Evolutionary conservation across 2,797 vertebrate genomes (phyloP), one percentile per base, ranked within the genome.

Genomic region (Mormyrops boulengeri): DNA sequence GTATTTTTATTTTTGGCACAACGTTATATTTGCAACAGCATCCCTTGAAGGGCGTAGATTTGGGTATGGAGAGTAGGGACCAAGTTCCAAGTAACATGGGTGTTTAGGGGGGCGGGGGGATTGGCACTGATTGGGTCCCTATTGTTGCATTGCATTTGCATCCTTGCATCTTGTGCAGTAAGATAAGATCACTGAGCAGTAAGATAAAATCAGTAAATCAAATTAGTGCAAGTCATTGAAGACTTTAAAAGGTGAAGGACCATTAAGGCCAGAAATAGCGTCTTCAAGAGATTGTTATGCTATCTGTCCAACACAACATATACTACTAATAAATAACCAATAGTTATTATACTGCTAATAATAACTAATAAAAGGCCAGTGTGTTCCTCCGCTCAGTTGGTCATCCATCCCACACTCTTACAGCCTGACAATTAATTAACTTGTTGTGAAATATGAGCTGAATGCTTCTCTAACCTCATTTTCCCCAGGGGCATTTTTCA

Each of bases 401-500:
- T 82, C 41, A 82, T 47, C 77, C 41, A 47, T 3, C 17, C 77
- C 41, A 82, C 41, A 44, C 17, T 19, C 77, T 47, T 82, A 82
- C 41, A 47, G 41, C 41, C 41, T 47, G 41, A 47, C 41, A 82
- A 47, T 82, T 47, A n/a, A n/a, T 47, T 47, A 47, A 82, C 17
- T 47, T 7, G 1, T 47, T 47, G 41, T 89, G 30, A 26, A 53
- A 26, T 22, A 19, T 11, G 38, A 38, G 85, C 6, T 69, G 41
- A 85, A 85, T 41, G 73, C 38, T 85, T 8, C 47, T 52, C 49
- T 85, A 50, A 69, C 85, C 19, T 0, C 77, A 90, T 62, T 90
- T 93, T 92, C 53, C 34, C 6, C 84, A 96, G 96, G 96, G 2
- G 96, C 96, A 26, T 97, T 97, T 92, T 96, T 97, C 84, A 96